Evolutionary conservation across 2,797 vertebrate species (phyloP).

Genomic region (Bryconaethiops microstoma): DNA sequence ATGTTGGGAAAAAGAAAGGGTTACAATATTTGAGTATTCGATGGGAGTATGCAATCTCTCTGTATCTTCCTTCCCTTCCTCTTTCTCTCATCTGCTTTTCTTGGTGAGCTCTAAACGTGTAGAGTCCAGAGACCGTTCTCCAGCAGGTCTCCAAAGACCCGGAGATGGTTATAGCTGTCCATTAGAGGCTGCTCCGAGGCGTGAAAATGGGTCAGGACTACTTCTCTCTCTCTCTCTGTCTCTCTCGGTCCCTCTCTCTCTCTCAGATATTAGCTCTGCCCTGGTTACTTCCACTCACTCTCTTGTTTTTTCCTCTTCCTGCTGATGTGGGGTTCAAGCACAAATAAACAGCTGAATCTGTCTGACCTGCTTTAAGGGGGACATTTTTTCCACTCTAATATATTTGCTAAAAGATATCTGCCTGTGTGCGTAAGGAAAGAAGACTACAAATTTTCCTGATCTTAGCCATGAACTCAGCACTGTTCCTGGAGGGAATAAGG

Average conservation of each 20-base stretch:
- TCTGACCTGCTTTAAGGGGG: constrained; percentile 34
- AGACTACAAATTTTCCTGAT: not conserved
- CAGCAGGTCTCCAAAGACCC: constrained; percentile 66
- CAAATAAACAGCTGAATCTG: constrained; percentile 46
- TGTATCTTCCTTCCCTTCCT: not conserved
- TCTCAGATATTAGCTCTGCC: constrained; percentile 40
- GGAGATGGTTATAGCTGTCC: constrained; percentile 73
- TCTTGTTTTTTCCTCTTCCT: not conserved
- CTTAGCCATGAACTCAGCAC: not conserved
- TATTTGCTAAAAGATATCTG: constrained; percentile 26
- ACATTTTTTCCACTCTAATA: constrained; percentile 11
- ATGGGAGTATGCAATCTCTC: not conserved
- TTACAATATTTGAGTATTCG: not conserved
- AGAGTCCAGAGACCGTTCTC: constrained; percentile 56
- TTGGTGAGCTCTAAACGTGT: constrained; percentile 34
- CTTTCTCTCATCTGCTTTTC: constrained; percentile 26
- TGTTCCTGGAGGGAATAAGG: constrained; percentile 6
- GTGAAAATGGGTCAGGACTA: constrained; percentile 76
- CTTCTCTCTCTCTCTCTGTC: constrained; percentile 27
- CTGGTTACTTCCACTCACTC: constrained; percentile 42
- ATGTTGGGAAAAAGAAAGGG: not conserved
- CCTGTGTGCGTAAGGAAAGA: not conserved
- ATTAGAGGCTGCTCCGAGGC: constrained; percentile 70
- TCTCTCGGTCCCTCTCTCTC: constrained; percentile 14
- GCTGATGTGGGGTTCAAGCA: constrained; percentile 35